Base-by-base conservation (phyloP, 2,888 invertebrate species). In the Acronicta leporina region DNA sequence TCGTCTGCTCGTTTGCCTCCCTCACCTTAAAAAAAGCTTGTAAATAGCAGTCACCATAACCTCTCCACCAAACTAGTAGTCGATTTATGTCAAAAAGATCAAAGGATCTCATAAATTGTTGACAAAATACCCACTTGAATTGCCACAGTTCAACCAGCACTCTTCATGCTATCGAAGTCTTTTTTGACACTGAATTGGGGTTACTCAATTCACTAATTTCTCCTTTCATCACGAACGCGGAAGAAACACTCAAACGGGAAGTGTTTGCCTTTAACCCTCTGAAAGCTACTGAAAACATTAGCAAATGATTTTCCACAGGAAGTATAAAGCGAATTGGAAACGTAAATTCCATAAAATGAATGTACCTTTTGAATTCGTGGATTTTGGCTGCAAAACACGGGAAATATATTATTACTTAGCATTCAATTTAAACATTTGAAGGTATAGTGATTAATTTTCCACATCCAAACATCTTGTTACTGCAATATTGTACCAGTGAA, bases 321-420 rank as follows among this genome's bases (percentile, higher is more conserved):
- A 30, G 45, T 14, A 55, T 50, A 50, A 65, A 56, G 35, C 16
- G 61, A 56, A 44, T 38, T 20, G 40, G 30, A 30, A 20, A 41
- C 52, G 65, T 70, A 70, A 38, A 70, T 70, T 60, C 16, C 2
- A 27, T 35, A 16, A 44, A 52, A 52, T 41, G 27, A 58, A 51
- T 11, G 27, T 46, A 70, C 13, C 43, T 52, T 65, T 65, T 70
- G 55, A 46, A 15, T 20, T 20, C 4, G 20, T 46, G 65, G 13
- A 33, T 49, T 65, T 65, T 65, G 61, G 46, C 61, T 43, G 7
- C n/a, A n/a, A n/a, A 38, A 38, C 7, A 38, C 5, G 35, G 11
- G 35, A 13, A 35, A 13, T 13, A 35, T 13, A 6, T 11, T 13
- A 35, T 35, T 35, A 2, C 1, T 13, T 13, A 33, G 3, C 20